A percentile compares a stretch with the other conserved stretches of the same genome.
phyloP scores from a whole-genome alignment of 2,888 invertebrate genomes.

The Tenthredo notha region DNA sequence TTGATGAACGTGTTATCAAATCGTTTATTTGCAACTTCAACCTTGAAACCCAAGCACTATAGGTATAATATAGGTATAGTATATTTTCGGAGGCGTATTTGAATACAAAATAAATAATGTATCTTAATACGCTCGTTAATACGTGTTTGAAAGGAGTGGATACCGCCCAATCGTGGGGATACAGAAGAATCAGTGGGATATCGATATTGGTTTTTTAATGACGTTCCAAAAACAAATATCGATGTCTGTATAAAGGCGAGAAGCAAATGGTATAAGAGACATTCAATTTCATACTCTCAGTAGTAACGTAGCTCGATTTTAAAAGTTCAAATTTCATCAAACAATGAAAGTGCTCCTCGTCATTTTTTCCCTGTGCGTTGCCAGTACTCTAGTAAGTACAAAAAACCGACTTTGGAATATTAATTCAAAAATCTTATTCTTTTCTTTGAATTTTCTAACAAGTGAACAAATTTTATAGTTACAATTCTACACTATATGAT shows the following conservation, averaged over 20 bases:
- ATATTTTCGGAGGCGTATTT: background rate
- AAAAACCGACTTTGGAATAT: background rate
- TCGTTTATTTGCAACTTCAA: background rate
- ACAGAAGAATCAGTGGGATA: background rate
- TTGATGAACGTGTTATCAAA: background rate
- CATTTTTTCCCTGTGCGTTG: background rate
- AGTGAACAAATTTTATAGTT: background rate
- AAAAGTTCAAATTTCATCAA: background rate
- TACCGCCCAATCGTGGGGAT: background rate
- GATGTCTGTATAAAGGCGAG: background rate
- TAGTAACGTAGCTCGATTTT: background rate
- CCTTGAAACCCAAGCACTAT: background rate
- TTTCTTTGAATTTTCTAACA: background rate
- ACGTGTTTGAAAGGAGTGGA: background rate
- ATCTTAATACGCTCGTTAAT: background rate
- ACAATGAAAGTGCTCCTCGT: background rate
- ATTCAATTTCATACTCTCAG: background rate
- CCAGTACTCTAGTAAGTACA: conserved; percentile 3
- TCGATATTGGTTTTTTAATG: background rate
- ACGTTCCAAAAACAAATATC: background rate
- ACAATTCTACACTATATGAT: background rate
- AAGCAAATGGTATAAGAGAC: background rate
- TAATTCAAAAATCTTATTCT: background rate
- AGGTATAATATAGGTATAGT: background rate
- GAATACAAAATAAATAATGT: background rate